A percentile compares a stretch with the other conserved stretches of the same genome.
Conservation (phyloP, 1,140 invertebrate genomes). For the Himalopsyche phryganea region DNA sequence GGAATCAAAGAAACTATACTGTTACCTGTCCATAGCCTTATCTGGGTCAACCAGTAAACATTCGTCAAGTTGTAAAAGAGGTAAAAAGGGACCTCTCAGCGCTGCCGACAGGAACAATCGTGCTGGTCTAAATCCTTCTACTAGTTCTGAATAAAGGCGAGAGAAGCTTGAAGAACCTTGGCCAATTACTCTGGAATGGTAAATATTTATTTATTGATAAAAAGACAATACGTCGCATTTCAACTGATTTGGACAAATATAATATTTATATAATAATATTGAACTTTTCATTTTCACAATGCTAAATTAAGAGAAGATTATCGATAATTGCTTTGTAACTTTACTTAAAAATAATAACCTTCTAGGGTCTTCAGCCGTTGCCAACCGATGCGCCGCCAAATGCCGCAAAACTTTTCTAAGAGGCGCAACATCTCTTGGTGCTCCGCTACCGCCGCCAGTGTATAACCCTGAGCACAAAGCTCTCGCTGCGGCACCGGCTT, state of each 20-base stretch:
- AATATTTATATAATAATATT: no score
- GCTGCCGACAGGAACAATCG: slow-evolving; percentile 91
- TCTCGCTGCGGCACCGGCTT: slow-evolving; percentile 63
- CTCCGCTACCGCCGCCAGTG: slow-evolving; percentile 59
- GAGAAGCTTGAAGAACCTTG: slow-evolving; percentile 86
- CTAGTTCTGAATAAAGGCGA: slow-evolving; percentile 83
- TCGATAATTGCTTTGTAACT: no score
- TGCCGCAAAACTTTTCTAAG: slow-evolving; percentile 75
- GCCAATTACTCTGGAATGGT: slow-evolving; percentile 62
- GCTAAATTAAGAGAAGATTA: no score
- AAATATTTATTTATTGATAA: background rate
- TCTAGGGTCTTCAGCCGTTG: slow-evolving; percentile 77
- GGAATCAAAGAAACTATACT: no score
- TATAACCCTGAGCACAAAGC: slow-evolving; percentile 80
- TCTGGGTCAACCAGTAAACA: slow-evolving; percentile 89
- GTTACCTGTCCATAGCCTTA: slow-evolving; percentile 65
- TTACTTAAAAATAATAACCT: slow-evolving; percentile 54
- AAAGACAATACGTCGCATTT: slow-evolving; percentile 5
- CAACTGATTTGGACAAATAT: no score
- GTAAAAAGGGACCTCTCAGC: slow-evolving; percentile 86
- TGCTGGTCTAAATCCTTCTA: slow-evolving; percentile 86
- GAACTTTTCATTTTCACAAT: no score
- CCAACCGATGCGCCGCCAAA: slow-evolving; percentile 80
- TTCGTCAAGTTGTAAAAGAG: slow-evolving; percentile 90
- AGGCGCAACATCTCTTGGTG: slow-evolving; percentile 70